These are phyloP conservation scores for Oceanodroma leucorhoa DNA, from an alignment of 2,797 vertebrate species.

Conservation along the genomic window DNA sequence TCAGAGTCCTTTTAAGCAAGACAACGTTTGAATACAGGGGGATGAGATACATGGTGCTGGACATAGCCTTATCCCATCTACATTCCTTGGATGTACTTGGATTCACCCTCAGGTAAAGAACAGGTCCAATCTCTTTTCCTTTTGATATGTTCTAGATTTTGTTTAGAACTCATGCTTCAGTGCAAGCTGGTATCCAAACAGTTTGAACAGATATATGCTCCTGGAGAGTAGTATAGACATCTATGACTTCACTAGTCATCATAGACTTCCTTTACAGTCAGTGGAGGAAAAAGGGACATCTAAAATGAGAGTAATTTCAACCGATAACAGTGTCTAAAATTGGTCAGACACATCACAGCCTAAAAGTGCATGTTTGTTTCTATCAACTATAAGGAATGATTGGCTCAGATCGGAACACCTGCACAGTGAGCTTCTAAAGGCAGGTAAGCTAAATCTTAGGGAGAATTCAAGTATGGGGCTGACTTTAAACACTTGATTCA, in stretches of 20 bases:
- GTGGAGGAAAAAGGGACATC: background rate
- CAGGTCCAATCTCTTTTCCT: background rate
- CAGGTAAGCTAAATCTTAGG: background rate
- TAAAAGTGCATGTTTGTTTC: background rate
- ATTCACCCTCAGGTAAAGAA: background rate
- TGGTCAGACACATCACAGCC: background rate
- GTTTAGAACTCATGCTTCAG: background rate
- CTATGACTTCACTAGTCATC: background rate
- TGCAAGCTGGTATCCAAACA: background rate
- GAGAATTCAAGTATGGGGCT: background rate
- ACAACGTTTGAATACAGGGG: background rate
- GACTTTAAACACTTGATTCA: background rate
- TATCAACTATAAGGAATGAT: background rate
- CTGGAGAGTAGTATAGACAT: background rate
- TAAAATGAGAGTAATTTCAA: background rate
- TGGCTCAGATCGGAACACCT: background rate
- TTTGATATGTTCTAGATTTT: background rate
- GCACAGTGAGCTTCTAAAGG: background rate
- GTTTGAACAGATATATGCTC: background rate
- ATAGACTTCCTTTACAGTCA: background rate
- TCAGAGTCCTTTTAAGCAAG: background rate
- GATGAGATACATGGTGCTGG: background rate
- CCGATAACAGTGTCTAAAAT: background rate
- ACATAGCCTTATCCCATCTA: background rate
- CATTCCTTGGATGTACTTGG: background rate